Base-by-base conservation (phyloP, 1,140 invertebrate species). In the Metopolophium dirhodum region DNA sequence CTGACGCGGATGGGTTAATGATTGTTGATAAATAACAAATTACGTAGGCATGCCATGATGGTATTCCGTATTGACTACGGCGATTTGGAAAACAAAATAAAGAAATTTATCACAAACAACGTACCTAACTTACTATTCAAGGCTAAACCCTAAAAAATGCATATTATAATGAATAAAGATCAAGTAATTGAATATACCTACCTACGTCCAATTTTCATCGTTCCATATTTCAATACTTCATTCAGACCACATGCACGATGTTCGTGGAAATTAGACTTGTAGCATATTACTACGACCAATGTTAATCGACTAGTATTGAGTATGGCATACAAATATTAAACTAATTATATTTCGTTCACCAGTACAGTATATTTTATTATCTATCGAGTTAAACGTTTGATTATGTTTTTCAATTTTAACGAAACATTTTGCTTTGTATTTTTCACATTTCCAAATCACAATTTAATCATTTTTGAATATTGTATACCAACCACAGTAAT, bases 401-500 rank as follows among this genome's bases (percentile, higher is more conserved):
- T 68, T 68, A n/a, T n/a, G 61, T 68, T 68, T n/a, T 68, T 68
- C 57, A 68, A 68, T 68, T 68, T 68, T n/a, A 68, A 68, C 61
- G 14, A n/a, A 68, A n/a, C 4, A 68, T 68, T 68, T 68, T 68
- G 30, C 0, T 68, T 68, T 68, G 30, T 14, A 68, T 68, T 68
- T 68, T 30, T 68, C 14, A 61, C 9, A 9, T 61, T 61, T 11
- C 9, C 30, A 61, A 30, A 30, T 4, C 30, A n/a, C 30, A 3
- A 68, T 68, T 14, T 68, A 30, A 68, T 4, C 30, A 68, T 11
- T n/a, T n/a, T 30, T 9, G 1, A 18, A 18, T 51, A 51, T 51
- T 51, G 47, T 14, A 14, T 49, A 49, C 47, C 41, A 41, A 3
- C 45, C 45, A 47, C 8, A 47, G 7, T 51, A 51, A 51, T 51